Percentiles rank a stretch among this genome's conserved stretches.
Evolutionary conservation across 2,797 vertebrate genomes (phyloP).

Genomic region (Acrocephalus scirpaceus): DNA sequence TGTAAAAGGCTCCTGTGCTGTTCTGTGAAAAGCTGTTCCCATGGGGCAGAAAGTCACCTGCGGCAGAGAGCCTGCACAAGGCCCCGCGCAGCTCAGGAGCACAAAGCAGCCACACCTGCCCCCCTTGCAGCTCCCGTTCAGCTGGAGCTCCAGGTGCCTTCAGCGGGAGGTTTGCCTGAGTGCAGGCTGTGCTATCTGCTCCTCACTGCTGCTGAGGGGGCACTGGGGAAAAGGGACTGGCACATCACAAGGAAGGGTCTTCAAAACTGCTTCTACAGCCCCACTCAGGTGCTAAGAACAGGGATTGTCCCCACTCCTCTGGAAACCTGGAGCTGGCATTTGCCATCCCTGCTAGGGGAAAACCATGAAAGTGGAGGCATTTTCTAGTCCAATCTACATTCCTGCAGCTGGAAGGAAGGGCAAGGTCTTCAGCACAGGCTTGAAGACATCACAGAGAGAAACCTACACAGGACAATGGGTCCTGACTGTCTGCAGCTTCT

Average conservation of each 20-base stretch:
- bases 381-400: not conserved
- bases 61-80: not conserved
- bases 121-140: not conserved
- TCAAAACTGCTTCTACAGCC: not conserved
- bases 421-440: not conserved
- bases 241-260: not conserved
- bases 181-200: not conserved
- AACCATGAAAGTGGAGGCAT: not conserved
- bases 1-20: not conserved
- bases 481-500: not conserved
- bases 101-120: not conserved
- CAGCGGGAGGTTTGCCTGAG: not conserved
- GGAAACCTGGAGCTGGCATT: not conserved
- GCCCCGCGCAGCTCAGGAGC: not conserved
- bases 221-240: not conserved
- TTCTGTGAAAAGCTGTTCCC: not conserved
- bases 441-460: not conserved
- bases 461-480: accelerated
- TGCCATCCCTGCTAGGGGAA: not conserved
- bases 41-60: not conserved
- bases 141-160: not conserved
- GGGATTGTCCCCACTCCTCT: not conserved
- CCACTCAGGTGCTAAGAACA: not conserved
- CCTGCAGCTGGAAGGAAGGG: not conserved
- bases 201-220: not conserved